Percentiles rank a stretch among this genome's conserved stretches.
Evolutionary conservation across 2,888 invertebrate species (phyloP).

Genomic region (Tinea pellionella): DNA sequence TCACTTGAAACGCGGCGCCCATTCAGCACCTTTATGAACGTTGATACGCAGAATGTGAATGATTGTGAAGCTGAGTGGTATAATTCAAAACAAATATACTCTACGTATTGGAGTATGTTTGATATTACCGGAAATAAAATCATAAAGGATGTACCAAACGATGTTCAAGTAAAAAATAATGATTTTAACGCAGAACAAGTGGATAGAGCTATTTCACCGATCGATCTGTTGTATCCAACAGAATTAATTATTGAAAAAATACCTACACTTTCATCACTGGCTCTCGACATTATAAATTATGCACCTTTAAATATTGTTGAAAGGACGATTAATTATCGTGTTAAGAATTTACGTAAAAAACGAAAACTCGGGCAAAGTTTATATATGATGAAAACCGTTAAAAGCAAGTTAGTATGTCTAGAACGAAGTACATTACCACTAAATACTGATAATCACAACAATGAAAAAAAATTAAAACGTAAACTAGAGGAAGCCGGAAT

Average conservation of each 20-base stretch:
- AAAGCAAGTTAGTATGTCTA: background rate
- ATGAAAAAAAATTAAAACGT: background rate
- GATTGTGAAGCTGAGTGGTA: constrained; percentile 24
- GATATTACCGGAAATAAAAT: too few relatives aligned
- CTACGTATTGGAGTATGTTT: too few relatives aligned
- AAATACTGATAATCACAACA: background rate
- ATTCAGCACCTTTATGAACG: background rate
- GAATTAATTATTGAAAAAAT: background rate
- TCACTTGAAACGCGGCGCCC: constrained; percentile 4
- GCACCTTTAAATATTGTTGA: background rate
- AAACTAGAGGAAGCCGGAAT: background rate
- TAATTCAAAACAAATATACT: background rate
- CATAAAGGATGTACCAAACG: background rate
- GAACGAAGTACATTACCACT: background rate
- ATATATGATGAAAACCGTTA: background rate
- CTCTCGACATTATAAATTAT: background rate
- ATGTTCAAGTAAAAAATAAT: background rate
- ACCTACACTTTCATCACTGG: background rate
- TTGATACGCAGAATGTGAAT: background rate
- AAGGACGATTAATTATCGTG: background rate
- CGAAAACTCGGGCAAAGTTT: background rate
- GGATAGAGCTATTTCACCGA: background rate
- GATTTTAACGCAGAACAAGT: background rate
- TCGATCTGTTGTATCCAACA: background rate
- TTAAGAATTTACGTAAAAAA: background rate